Percentiles rank a stretch among this genome's conserved stretches.
phyloP scores from a whole-genome alignment of 2,888 invertebrate species.

The Drosophila setosimentum region DNA sequence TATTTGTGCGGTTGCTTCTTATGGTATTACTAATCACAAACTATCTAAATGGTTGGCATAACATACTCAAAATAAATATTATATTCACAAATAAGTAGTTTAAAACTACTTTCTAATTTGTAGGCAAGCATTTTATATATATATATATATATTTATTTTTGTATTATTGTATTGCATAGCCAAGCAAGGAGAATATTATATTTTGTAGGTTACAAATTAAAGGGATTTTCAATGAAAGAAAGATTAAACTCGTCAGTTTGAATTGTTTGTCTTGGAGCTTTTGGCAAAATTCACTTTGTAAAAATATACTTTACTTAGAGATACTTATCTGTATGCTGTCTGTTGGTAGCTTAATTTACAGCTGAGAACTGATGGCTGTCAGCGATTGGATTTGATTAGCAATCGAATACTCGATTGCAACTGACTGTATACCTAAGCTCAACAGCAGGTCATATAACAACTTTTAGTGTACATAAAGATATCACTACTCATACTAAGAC shows the following conservation, averaged over 20 bases:
- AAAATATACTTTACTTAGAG: neutral
- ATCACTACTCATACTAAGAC: conserved; percentile 8
- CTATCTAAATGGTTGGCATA: neutral
- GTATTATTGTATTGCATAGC: neutral
- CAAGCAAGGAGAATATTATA: neutral
- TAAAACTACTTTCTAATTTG: neutral
- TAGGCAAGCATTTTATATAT: neutral
- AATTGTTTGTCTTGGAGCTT: neutral
- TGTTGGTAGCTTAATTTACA: conserved; percentile 3
- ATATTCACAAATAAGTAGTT: neutral
- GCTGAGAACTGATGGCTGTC: conserved; percentile 23
- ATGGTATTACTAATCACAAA: neutral
- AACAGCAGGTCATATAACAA: conserved; percentile 46
- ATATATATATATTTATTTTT: too few species aligned
- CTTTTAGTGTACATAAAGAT: neutral
- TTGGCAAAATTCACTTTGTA: too few species aligned
- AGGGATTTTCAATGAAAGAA: neutral
- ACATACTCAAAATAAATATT: neutral
- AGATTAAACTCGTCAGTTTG: neutral
- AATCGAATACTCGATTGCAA: conserved; percentile 40
- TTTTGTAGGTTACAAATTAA: neutral
- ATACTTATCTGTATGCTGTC: neutral
- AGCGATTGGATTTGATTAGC: conserved; percentile 42
- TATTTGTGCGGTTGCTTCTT: conserved; percentile 42
- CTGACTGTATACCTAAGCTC: conserved; percentile 62